Percentiles rank a stretch among this genome's conserved stretches.
phyloP scores from a whole-genome alignment of 2,113 vertebrate species.

The Bettongia penicillata region DNA sequence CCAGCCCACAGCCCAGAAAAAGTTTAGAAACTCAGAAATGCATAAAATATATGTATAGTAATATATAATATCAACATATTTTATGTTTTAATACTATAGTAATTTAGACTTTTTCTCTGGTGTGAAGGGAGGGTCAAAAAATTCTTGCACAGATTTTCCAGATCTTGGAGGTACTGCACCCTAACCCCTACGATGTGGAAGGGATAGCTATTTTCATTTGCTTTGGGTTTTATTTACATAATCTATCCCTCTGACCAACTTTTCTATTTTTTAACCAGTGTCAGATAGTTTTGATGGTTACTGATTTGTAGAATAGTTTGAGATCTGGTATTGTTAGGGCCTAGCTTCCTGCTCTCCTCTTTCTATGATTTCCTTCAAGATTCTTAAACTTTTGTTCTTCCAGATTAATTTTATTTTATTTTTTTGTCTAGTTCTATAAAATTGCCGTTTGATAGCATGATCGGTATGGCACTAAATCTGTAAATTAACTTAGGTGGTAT shows the following conservation, averaged over 20 bases:
- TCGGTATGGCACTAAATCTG: neutral
- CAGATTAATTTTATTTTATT: neutral
- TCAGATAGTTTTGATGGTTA: neutral
- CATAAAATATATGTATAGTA: too few species aligned
- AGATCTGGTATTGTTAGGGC: neutral
- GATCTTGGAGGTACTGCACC: too few species aligned
- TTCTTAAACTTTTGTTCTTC: neutral
- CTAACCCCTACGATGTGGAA: too few species aligned
- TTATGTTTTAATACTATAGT: too few species aligned
- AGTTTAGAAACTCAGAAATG: too few species aligned
- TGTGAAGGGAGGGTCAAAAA: too few species aligned
- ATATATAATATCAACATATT: too few species aligned
- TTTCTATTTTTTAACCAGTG: neutral
- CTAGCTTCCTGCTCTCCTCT: neutral
- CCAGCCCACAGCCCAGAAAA: too few species aligned
- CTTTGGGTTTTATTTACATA: neutral
- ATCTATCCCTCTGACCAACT: neutral
- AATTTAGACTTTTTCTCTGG: too few species aligned
- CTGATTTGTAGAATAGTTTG: neutral
- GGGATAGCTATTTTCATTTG: neutral
- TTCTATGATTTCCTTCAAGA: neutral
- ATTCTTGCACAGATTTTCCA: too few species aligned
- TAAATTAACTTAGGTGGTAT: neutral
- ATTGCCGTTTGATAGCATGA: neutral
- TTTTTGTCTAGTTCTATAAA: neutral